Conservation (phyloP, 2,797 vertebrate species). For the Pseudochirops corinnae region DNA sequence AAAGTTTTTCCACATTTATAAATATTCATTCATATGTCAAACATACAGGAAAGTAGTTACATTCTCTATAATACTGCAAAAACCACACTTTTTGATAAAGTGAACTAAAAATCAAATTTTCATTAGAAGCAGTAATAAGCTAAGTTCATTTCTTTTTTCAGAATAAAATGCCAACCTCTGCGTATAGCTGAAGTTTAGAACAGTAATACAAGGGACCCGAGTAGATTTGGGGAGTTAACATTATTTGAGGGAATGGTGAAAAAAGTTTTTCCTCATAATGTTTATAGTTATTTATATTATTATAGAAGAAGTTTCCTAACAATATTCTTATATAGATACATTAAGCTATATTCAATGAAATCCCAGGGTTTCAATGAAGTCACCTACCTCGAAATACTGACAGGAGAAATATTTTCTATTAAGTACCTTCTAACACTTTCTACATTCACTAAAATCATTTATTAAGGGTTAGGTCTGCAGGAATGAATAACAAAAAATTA, state of each 20-base stretch:
- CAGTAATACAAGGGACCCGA: background rate
- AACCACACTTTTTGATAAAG: conserved; percentile 28
- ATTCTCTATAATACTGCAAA: conserved; percentile 31
- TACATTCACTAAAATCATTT: background rate
- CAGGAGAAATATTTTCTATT: background rate
- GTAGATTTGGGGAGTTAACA: background rate
- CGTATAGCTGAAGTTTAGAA: background rate
- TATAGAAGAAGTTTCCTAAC: background rate
- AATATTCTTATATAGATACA: background rate
- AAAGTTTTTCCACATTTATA: background rate
- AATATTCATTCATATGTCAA: background rate
- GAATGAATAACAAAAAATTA: background rate
- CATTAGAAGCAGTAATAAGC: background rate
- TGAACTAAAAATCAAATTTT: conserved; percentile 1
- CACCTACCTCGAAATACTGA: background rate
- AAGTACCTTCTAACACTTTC: background rate
- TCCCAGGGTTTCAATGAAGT: background rate
- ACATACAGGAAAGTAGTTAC: conserved; percentile 3
- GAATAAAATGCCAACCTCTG: background rate
- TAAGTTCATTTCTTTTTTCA: background rate
- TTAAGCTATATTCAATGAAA: background rate
- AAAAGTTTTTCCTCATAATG: background rate
- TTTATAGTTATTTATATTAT: background rate
- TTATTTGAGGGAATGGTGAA: background rate
- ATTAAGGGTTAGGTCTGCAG: conserved; percentile 7